These are phyloP conservation scores for Heliocidaris tuberculata DNA, from an alignment of 35 echinoderm and acorn worm genomes.

Conservation along the genomic window DNA sequence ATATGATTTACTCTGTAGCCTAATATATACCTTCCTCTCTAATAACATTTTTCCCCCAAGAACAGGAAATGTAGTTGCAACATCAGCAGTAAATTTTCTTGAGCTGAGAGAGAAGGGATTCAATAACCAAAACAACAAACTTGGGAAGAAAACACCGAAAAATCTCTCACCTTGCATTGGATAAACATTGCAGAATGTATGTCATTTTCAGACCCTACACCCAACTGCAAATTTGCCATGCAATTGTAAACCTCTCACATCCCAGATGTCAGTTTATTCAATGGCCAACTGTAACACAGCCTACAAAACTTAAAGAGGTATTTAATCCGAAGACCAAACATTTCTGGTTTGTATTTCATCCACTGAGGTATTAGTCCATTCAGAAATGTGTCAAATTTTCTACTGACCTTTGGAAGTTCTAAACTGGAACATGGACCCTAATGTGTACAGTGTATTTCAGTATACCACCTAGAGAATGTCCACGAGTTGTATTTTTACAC, in stretches of 20 bases:
- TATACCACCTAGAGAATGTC: too few species aligned
- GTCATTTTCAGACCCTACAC: not conserved
- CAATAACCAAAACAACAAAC: not conserved
- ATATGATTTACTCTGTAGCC: not conserved
- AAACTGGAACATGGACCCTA: not conserved
- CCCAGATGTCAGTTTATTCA: not conserved
- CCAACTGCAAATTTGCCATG: not conserved
- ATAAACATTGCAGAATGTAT: not conserved
- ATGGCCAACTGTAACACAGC: not conserved
- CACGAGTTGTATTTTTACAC: too few species aligned
- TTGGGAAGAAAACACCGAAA: not conserved
- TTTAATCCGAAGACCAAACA: not conserved
- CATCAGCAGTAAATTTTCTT: not conserved
- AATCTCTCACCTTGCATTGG: not conserved
- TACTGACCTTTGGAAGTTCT: not conserved
- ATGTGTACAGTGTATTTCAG: too few species aligned
- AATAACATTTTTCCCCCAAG: too few species aligned
- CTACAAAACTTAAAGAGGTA: not conserved
- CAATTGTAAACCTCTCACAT: not conserved
- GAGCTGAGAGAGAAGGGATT: too few species aligned
- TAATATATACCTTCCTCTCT: too few species aligned
- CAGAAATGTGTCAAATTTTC: not conserved
- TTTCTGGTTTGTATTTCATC: not conserved
- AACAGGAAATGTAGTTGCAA: too few species aligned
- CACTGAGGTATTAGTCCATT: not conserved